phyloP scores from a whole-genome alignment of 1,140 invertebrate genomes.

The Macrobrachium rosenbergii region DNA sequence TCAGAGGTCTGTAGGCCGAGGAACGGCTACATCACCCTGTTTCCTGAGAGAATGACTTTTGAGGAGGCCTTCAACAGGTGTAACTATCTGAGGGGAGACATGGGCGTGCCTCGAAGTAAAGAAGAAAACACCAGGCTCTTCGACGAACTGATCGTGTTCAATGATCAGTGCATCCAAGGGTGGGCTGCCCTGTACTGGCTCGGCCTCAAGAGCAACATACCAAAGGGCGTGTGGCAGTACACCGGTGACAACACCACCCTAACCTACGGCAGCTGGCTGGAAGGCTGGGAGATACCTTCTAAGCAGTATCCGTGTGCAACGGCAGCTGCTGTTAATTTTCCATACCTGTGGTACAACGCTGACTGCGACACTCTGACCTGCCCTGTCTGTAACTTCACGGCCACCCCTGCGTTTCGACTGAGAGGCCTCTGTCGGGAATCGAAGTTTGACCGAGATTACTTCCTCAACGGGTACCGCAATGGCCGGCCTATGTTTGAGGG shows the following conservation, averaged over 20 bases:
- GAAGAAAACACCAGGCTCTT: background rate
- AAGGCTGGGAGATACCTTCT: background rate
- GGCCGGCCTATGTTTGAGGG: conserved; percentile 5
- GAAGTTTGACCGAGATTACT: conserved; percentile 1
- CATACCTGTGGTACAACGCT: background rate
- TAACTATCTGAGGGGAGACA: background rate
- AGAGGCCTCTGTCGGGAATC: conserved; percentile 1
- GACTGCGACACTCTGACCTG: conserved; percentile 11
- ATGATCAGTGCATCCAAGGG: conserved; percentile 3
- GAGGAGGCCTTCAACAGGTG: background rate
- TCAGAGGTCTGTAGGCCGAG: background rate
- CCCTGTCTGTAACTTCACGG: conserved; percentile 15
- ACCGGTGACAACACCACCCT: background rate
- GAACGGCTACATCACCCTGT: background rate
- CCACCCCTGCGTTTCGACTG: background rate
- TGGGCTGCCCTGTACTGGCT: conserved; percentile 4
- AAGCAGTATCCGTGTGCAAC: conserved; percentile 1
- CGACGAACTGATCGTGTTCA: conserved; percentile 2
- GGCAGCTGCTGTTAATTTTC: background rate
- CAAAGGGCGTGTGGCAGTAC: background rate
- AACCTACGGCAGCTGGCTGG: background rate
- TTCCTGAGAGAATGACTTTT: background rate
- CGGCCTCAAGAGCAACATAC: conserved; percentile 1
- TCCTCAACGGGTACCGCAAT: conserved; percentile 9
- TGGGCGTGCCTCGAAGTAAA: background rate